Base-by-base conservation (phyloP, 2,113 vertebrate species). In the Philantomba maxwellii region DNA sequence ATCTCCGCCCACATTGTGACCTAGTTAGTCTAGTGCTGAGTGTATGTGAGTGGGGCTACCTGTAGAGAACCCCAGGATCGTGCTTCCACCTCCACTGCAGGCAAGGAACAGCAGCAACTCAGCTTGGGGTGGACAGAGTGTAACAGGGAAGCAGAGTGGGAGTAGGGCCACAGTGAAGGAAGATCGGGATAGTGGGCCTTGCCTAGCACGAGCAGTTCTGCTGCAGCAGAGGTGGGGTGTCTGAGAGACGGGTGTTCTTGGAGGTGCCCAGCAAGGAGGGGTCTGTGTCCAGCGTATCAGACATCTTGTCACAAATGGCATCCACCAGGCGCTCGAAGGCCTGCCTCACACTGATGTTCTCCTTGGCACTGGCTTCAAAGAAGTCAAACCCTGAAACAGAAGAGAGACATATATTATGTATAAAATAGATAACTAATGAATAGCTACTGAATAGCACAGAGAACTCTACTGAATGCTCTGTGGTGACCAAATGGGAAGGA, bases 301-400 rank as follows among this genome's bases (percentile, higher is more conserved):
- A 99, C 99, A 99, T 99, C 98, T 99, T 99, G 93, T 99, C 99
- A 7, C 99, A 99, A 98, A 99, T 99, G 96, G 99, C 99, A 98
- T 99, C 99, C 83, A 99, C 99, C 3, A 99, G 99, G 5, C 99
- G 99, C 97, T 99, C 99, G 13, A 99, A 99, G 87, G 99, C 99
- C 98, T 99, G 99, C 95, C 99, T 99, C 94, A 99, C 99, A 0
- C 99, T 99, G 98, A 99, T 99, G 98, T 99, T 99, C 98, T 99
- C 99, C 98, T 99, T 99, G 96, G 99, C 99, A 13, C 99, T 99
- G 16, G 99, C 99, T 98, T 99, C 99, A 36, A 99, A 99, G 97
- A 99, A 99, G 97, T 99, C 99, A 95, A 99, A 99, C 45, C 99
- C 99, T 99, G 98, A 16, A 17, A 95, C 80, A 98, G 55, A 84